Evolutionary conservation across 2,888 invertebrate species (phyloP), one percentile per base, ranked within the genome.

Genomic region (Drosophila ochracea): DNA sequence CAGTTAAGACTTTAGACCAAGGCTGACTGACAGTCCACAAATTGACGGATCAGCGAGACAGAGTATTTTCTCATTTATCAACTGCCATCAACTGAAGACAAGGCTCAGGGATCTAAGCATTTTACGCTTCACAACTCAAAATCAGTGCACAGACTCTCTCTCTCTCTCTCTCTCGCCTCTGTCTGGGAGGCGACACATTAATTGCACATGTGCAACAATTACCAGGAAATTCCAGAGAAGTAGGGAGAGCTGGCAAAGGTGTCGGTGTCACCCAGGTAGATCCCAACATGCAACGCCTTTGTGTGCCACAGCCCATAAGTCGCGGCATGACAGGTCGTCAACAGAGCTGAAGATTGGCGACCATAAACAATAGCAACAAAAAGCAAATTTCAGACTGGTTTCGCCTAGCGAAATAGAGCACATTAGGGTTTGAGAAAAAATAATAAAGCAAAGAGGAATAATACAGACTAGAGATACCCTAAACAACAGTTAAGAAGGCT

Each of bases 221-320:
- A 62, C 76, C 68, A 60, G 69, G 85, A 82, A 87, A 75, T 73
- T 71, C 74, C 82, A 68, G 76, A 70, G 61, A 33, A 54, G 49
- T 57, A 66, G 53, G 43, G 52, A 61, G 37, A 31, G 43, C 9
- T 41, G 35, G 49, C 62, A 53, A 78, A 75, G 59, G 65, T 70
- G 53, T 49, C 43, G 33, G 47, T 47, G 47, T 25, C 47, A 47
- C 78, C 53, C 78, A 85, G 85, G 88, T 80, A 82, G 41, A 19
- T 37, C 30, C 21, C 47, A 7, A 25, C 16, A 28, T 47, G 47
- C 25, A 47, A 47, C 25, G 25, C 60, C 73, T 73, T 68, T 59
- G 65, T 31, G 21, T 33, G 57, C 37, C 47, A 9, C 60, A 65
- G 52, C 35, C 59, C 65, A 62, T 80, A 71, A 59, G 80, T 82